Conservation (phyloP, 2,888 invertebrate genomes). For the Erynnis tages region DNA sequence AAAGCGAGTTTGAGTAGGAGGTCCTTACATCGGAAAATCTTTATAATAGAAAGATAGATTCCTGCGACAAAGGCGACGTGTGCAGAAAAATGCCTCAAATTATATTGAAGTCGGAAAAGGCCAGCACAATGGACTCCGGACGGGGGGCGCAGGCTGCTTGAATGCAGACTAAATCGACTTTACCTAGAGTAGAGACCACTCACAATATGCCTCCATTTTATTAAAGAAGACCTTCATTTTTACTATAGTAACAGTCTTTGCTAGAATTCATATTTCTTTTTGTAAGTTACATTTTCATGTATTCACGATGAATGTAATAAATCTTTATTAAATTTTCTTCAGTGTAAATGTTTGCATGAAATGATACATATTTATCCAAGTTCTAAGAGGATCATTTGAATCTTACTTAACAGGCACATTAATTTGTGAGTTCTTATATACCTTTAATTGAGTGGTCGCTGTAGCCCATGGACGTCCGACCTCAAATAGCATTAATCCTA, state of each 20-base stretch:
- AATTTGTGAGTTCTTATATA: no score
- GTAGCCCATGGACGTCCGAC: no score
- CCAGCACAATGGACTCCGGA: slow-evolving; percentile 55
- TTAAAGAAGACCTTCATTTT: slow-evolving; percentile 48
- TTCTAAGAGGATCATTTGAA: no score
- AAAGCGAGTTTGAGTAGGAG: slow-evolving; percentile 16
- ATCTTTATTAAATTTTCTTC: background rate
- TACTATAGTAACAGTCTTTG: slow-evolving; percentile 30
- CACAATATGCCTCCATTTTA: slow-evolving; percentile 57
- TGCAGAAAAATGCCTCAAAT: slow-evolving; percentile 60
- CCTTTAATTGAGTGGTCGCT: no score
- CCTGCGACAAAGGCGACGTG: slow-evolving; percentile 44
- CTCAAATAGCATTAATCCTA: no score
- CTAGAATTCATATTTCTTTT: slow-evolving; percentile 7
- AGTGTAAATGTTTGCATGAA: background rate
- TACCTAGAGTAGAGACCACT: slow-evolving; percentile 46
- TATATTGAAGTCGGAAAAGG: slow-evolving; percentile 65
- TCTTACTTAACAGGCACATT: no score
- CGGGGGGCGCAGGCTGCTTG: slow-evolving; percentile 50
- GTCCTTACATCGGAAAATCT: slow-evolving; percentile 29
- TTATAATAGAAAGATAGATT: slow-evolving; percentile 37
- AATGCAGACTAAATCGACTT: slow-evolving; percentile 59
- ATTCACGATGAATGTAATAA: slow-evolving; percentile 2
- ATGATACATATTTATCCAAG: no score
- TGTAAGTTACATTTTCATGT: slow-evolving; percentile 2